Evolutionary conservation across 23 tunicate species (phyloP).

Genomic region (Diplosoma virens): DNA sequence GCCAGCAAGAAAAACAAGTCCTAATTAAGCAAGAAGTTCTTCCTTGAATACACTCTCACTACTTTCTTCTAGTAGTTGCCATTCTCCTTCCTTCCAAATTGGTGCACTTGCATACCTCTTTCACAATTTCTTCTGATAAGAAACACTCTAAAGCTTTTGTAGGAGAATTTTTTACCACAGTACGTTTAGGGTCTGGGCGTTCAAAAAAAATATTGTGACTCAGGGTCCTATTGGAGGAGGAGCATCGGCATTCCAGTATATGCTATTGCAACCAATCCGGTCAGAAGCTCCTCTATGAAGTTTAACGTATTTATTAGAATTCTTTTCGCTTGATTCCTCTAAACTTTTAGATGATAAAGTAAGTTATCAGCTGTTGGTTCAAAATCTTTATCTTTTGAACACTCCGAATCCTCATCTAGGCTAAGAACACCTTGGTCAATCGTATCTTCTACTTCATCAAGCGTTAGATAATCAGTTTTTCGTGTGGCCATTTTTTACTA

Average conservation of each 20-base stretch:
- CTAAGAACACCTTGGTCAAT: background rate
- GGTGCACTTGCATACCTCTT: too few relatives aligned
- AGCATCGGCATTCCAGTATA: background rate
- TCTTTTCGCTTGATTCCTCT: background rate
- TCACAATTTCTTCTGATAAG: background rate
- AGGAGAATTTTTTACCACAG: background rate
- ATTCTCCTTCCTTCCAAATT: too few relatives aligned
- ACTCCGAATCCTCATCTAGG: too few relatives aligned
- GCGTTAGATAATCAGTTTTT: background rate
- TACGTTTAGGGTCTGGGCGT: background rate
- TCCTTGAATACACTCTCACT: too few relatives aligned
- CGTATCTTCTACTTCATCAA: background rate
- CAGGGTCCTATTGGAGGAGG: background rate
- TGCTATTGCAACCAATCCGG: background rate
- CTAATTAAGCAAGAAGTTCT: background rate
- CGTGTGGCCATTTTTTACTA: background rate
- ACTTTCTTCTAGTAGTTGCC: background rate
- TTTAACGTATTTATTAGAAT: background rate
- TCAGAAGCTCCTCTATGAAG: too few relatives aligned
- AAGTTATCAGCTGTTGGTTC: background rate
- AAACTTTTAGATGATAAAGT: background rate
- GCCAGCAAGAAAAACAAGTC: background rate
- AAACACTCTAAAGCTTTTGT: background rate
- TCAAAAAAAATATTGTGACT: background rate
- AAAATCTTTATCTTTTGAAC: too few relatives aligned